Percentiles rank a stretch among this genome's conserved stretches.
phyloP scores from a whole-genome alignment of 2,797 vertebrate genomes.

The Lacerta viridis region DNA sequence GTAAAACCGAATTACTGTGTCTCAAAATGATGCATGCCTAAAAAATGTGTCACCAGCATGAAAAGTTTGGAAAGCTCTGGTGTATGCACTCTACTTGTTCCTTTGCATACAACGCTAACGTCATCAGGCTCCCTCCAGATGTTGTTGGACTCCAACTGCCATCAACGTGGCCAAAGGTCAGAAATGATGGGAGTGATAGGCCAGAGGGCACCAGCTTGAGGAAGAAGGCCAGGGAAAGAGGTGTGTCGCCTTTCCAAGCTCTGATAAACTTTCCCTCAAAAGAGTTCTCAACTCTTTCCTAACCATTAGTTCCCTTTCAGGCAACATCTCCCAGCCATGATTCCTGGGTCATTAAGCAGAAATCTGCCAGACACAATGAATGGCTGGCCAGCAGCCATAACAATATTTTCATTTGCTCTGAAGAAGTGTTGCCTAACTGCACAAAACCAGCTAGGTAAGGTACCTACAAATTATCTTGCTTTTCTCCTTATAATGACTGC shows the following conservation, averaged over 20 bases:
- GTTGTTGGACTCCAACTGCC: too few species aligned
- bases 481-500: background rate
- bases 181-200: too few species aligned
- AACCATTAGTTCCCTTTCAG: background rate
- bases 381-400: background rate
- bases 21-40: too few species aligned
- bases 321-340: background rate
- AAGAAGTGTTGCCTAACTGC: background rate
- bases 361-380: background rate
- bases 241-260: background rate
- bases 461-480: background rate
- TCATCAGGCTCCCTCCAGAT: too few species aligned
- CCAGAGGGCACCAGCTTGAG: too few species aligned
- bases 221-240: too few species aligned
- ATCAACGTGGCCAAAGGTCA: too few species aligned
- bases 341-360: background rate
- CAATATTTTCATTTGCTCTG: background rate
- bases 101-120: background rate
- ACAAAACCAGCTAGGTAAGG: background rate
- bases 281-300: background rate
- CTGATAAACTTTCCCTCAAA: background rate
- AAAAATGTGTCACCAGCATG: too few species aligned
- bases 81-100: background rate
- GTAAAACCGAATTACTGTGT: too few species aligned
- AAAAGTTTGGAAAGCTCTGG: too few species aligned